Percentiles rank a stretch among this genome's conserved stretches.
phyloP scores from a whole-genome alignment of 1,140 invertebrate species.

The Listronotus oregonensis region DNA sequence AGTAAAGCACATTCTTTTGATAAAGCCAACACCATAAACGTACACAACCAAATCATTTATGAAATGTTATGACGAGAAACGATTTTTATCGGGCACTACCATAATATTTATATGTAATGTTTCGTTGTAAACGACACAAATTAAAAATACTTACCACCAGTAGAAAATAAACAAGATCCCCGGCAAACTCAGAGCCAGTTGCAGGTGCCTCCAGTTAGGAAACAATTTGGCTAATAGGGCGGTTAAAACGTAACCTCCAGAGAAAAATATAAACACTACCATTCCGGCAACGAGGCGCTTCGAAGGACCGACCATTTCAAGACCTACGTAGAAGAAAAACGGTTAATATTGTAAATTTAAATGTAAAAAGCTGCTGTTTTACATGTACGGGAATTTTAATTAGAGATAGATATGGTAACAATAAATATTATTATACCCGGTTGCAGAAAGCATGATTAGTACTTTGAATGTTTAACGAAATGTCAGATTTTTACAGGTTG shows the following conservation, averaged over 20 bases:
- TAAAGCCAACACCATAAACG: too few species aligned
- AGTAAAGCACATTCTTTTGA: too few species aligned
- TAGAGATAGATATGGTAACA: too few species aligned
- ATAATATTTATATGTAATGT: constrained; percentile 3
- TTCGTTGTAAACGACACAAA: background rate
- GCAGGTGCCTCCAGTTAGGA: constrained; percentile 74
- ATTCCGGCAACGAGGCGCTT: constrained; percentile 76
- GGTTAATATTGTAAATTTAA: too few species aligned
- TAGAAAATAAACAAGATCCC: constrained; percentile 74
- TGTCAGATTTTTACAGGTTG: too few species aligned
- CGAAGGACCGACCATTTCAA: constrained; percentile 81
- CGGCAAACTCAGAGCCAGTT: constrained; percentile 72
- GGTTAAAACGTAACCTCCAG: constrained; percentile 73
- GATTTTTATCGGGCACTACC: background rate
- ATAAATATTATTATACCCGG: too few species aligned
- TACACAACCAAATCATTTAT: too few species aligned
- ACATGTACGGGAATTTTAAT: too few species aligned
- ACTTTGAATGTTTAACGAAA: too few species aligned
- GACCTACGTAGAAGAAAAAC: constrained; percentile 58
- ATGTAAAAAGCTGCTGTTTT: too few species aligned
- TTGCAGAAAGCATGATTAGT: too few species aligned
- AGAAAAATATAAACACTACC: constrained; percentile 78
- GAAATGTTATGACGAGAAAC: background rate
- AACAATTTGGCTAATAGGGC: constrained; percentile 73
- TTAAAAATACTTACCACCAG: constrained; percentile 69